Base-by-base conservation (phyloP, 2,113 vertebrate genomes). In the Lampris incognitus region DNA sequence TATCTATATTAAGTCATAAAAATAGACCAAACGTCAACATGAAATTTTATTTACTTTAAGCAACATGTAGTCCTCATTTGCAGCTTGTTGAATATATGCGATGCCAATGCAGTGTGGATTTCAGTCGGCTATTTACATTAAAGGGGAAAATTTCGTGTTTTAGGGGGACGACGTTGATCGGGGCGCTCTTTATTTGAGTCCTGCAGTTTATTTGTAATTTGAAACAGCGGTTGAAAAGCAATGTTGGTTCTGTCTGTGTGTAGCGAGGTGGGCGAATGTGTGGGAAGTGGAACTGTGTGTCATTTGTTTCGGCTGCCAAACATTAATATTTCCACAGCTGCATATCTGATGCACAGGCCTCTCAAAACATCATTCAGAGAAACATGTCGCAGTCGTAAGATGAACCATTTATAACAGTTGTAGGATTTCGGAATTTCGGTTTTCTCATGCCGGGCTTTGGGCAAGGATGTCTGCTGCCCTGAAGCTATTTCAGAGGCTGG, bases 321-420 rank as follows among this genome's bases (percentile, higher is more conserved):
- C 69, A 58, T 69, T 48, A 82, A 81, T 71, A 77, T 80, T 85
- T 89, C 81, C 78, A 78, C 67, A 36, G 6, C 54, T 49, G 49
- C 40, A 55, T 38, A 37, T 56, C 57, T 49, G 71, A 37, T 66
- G 57, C 24, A 2, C 7, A 46, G 4, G 7, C 7, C 44, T 60
- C 44, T 50, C 5, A 44, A 38, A 37, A 24, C 13, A 41, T 6
- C 11, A 39, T 36, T 24, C 9, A 1, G 38, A 51, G 11, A n/a
- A 69, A 13, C 8, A 36, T 41, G 1, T 3, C 5, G 39, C 5
- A 0, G 46, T 49, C 59, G 4, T 46, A 46, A 7, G 7, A 7
- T 46, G 44, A 46, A 46, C 44, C 4, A 7, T 46, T 46, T 46
- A 46, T 46, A 46, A 5, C 7, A 7, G 44, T 46, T 46, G 41